Percentiles rank a stretch among this genome's conserved stretches.
phyloP scores from a whole-genome alignment of 2,888 invertebrate genomes.

The Protophormia terraenovae region DNA sequence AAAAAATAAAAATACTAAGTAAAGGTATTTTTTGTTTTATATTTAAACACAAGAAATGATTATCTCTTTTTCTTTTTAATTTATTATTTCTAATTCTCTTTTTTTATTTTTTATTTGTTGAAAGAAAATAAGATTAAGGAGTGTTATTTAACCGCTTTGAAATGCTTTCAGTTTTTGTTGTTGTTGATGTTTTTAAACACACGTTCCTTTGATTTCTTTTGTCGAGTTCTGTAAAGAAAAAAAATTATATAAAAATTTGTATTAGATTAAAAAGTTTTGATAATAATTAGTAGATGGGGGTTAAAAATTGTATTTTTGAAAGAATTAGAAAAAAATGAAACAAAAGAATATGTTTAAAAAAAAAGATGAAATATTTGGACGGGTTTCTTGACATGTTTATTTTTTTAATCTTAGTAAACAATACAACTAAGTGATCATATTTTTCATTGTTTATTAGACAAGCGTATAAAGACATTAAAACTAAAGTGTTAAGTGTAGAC shows the following conservation, averaged over 20 bases:
- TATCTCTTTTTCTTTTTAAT: neutral
- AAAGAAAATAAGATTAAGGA: slow-evolving; percentile 39
- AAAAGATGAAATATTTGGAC: slow-evolving; percentile 23
- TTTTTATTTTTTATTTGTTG: neutral
- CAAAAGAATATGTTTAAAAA: neutral
- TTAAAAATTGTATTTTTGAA: neutral
- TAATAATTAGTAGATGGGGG: slow-evolving; percentile 26
- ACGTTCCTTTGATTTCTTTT: slow-evolving; percentile 29
- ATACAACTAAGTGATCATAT: neutral
- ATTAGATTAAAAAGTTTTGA: slow-evolving; percentile 55
- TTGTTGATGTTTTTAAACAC: neutral
- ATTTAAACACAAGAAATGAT: neutral
- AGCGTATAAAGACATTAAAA: neutral
- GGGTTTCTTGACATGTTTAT: slow-evolving; percentile 42
- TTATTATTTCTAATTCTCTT: neutral
- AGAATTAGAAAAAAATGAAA: neutral
- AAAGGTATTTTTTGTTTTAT: neutral
- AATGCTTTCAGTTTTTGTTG: slow-evolving; percentile 37
- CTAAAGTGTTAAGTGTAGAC: neutral
- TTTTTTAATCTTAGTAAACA: neutral
- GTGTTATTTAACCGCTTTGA: slow-evolving; percentile 35
- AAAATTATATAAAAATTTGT: slow-evolving; percentile 24
- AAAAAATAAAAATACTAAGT: neutral
- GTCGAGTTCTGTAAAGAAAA: slow-evolving; percentile 52
- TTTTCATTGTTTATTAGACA: neutral